Evolutionary conservation across 2,888 invertebrate species (phyloP).

Genomic region (Colostygia pectinataria): DNA sequence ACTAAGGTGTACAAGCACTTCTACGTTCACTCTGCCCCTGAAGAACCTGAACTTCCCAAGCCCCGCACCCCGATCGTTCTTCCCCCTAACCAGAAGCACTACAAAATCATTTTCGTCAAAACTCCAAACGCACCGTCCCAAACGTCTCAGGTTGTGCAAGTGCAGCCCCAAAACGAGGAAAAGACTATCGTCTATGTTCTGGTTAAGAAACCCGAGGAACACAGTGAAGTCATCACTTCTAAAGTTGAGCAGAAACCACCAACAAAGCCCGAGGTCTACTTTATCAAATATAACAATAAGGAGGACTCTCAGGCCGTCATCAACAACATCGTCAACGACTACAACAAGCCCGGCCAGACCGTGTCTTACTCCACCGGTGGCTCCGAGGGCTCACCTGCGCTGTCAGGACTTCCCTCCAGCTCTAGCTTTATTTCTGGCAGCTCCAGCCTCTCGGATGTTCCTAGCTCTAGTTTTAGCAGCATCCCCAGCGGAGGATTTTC

Average conservation of each 20-base stretch:
- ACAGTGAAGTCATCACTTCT: constrained; percentile 85
- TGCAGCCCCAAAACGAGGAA: constrained; percentile 87
- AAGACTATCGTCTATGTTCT: constrained; percentile 90
- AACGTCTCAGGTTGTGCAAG: constrained; percentile 86
- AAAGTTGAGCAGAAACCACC: constrained; percentile 87
- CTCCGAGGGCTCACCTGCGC: constrained; percentile 4
- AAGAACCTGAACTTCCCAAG: constrained; percentile 78
- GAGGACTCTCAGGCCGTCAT: constrained; percentile 72
- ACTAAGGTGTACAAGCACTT: constrained; percentile 85
- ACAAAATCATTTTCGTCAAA: constrained; percentile 92
- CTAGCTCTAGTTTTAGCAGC: constrained; percentile 2
- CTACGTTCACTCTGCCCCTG: constrained; percentile 75
- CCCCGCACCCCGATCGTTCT: constrained; percentile 82
- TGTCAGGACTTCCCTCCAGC: constrained; percentile 4
- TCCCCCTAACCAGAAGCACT: constrained; percentile 88
- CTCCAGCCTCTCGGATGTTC: constrained; percentile 3
- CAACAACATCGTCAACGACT: constrained; percentile 71
- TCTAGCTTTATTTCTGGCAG: constrained; percentile 4
- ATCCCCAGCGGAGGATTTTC: constrained; percentile 16
- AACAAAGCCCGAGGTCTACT: constrained; percentile 90
- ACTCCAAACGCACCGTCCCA: constrained; percentile 85
- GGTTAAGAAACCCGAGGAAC: constrained; percentile 89
- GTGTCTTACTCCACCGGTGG: constrained; percentile 29
- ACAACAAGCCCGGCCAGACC: constrained; percentile 45
- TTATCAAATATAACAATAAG: constrained; percentile 90